phyloP scores from a whole-genome alignment of 2,797 vertebrate species.

The Siniperca scherzeri region DNA sequence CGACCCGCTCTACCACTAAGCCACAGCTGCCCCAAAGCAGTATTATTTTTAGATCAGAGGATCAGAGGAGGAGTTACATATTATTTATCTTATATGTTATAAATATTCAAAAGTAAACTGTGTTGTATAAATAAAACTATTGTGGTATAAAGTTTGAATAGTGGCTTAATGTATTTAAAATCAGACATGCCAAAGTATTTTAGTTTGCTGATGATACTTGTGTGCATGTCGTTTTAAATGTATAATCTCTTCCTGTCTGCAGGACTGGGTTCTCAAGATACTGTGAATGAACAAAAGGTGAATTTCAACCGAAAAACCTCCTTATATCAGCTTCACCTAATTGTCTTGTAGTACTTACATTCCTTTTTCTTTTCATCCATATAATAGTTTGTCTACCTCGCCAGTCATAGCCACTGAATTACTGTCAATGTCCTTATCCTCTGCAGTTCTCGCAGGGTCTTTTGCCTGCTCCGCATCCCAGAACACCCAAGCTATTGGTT shows the following conservation, averaged over 20 bases:
- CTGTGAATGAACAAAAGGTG: conserved; percentile 70
- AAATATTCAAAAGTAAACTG: not conserved
- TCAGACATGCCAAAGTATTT: not conserved
- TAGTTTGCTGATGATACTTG: not conserved
- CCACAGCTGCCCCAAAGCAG: not conserved
- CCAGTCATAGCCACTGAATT: not conserved
- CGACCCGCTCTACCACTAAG: too few species aligned
- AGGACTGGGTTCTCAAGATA: conserved; percentile 78
- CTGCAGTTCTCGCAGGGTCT: conserved; percentile 48
- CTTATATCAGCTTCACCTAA: not conserved
- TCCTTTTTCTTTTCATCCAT: not conserved
- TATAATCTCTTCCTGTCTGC: conserved; percentile 30
- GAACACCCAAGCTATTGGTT: conserved; percentile 78
- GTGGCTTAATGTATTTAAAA: not conserved
- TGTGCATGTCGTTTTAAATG: not conserved
- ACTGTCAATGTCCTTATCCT: not conserved
- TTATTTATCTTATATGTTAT: not conserved
- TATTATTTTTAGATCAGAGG: not conserved
- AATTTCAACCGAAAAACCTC: conserved; percentile 14
- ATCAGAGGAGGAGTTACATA: not conserved
- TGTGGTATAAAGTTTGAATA: not conserved
- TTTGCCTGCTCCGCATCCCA: conserved; percentile 46
- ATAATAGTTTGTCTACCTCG: not conserved
- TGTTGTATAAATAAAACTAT: not conserved
- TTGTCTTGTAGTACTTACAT: not conserved